Conservation (phyloP, 2,113 vertebrate species). For the Cyprinus carpio region DNA sequence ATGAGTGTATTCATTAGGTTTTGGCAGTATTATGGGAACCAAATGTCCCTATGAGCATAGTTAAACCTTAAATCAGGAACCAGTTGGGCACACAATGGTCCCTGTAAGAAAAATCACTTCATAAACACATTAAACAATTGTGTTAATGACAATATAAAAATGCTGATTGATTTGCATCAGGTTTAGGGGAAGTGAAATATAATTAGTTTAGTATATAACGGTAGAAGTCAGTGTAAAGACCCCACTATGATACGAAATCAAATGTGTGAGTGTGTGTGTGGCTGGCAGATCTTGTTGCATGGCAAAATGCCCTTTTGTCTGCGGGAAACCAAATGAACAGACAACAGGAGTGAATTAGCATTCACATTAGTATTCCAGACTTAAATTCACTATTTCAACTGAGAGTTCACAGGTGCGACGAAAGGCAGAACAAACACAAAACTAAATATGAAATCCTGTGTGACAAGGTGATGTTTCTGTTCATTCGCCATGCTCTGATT, state of each 20-base stretch:
- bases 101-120: background rate
- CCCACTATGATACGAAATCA: background rate
- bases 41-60: background rate
- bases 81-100: background rate
- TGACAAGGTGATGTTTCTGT: slow-evolving; percentile 2
- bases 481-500: slow-evolving; percentile 3
- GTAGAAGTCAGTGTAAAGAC: background rate
- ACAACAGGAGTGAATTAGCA: slow-evolving; percentile 26
- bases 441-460: slow-evolving; percentile 19
- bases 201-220: background rate
- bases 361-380: slow-evolving; percentile 20
- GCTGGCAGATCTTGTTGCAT: slow-evolving; percentile 11
- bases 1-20: background rate
- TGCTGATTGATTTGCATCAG: background rate
- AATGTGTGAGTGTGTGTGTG: background rate
- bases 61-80: background rate
- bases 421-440: slow-evolving; percentile 26
- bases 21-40: background rate
- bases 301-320: slow-evolving; percentile 38
- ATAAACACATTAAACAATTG: background rate
- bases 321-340: slow-evolving; percentile 13
- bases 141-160: background rate
- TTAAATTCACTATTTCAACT: slow-evolving; percentile 1
- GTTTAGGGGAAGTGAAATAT: background rate
- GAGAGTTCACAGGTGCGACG: slow-evolving; percentile 29